Evolutionary conservation across 92 coral and sea anemone genomes (phyloP).

Genomic region (Ricordea florida): DNA sequence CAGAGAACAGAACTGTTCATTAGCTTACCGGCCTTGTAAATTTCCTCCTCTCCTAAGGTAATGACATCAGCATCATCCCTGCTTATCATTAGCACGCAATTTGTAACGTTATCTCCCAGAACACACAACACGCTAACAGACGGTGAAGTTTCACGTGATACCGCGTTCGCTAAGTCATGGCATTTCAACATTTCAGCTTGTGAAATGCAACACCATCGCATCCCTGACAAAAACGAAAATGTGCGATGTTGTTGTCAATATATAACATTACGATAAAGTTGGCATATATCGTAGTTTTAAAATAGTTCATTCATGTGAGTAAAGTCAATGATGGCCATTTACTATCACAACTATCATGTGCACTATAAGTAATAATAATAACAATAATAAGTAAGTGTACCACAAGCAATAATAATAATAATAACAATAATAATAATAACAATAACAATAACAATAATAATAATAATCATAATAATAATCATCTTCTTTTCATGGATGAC

Average conservation of each 20-base stretch:
- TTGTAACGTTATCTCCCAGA: slow-evolving; percentile 26
- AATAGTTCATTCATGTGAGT: too few species aligned
- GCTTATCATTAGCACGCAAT: slow-evolving; percentile 53
- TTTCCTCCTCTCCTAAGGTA: slow-evolving; percentile 47
- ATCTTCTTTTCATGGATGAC: too few species aligned
- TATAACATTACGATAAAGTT: too few species aligned
- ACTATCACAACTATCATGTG: too few species aligned
- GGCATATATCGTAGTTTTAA: too few species aligned
- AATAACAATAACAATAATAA: too few species aligned
- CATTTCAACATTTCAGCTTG: slow-evolving; percentile 58
- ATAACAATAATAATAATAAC: too few species aligned
- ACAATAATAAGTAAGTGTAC: too few species aligned
- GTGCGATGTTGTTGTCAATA: background rate
- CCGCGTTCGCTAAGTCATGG: slow-evolving; percentile 36
- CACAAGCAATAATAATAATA: too few species aligned
- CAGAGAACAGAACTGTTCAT: background rate
- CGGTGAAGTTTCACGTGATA: background rate
- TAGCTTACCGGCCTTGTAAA: slow-evolving; percentile 72
- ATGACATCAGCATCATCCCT: slow-evolving; percentile 51
- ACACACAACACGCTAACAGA: slow-evolving; percentile 47
- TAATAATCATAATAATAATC: too few species aligned
- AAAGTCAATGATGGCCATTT: too few species aligned
- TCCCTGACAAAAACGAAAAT: slow-evolving; percentile 1
- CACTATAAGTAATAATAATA: too few species aligned
- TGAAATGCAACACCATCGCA: slow-evolving; percentile 68